Conservation (phyloP, 2,113 vertebrate species). For the Procavia capensis region DNA sequence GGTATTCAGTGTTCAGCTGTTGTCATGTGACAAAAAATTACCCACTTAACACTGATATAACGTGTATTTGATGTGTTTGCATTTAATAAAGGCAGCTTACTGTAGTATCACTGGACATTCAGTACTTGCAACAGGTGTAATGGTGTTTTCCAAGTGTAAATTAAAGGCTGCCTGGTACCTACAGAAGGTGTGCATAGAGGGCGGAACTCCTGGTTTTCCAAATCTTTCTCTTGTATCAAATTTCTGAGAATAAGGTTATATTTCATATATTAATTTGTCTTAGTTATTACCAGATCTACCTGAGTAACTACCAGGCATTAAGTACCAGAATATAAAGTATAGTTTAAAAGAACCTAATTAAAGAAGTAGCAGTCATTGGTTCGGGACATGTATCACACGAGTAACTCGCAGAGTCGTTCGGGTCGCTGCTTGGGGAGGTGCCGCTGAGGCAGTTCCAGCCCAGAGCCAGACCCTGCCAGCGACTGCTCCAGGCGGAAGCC, state of each 20-base stretch:
- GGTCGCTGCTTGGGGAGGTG: too few relatives aligned
- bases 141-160: not conserved
- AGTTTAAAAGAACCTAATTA: not conserved
- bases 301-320: not conserved
- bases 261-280: constrained; percentile 18
- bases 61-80: not conserved
- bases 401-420: too few relatives aligned
- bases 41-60: not conserved
- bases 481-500: too few relatives aligned
- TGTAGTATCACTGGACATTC: not conserved
- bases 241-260: not conserved
- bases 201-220: not conserved
- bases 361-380: not conserved
- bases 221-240: not conserved
- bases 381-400: not conserved
- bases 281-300: not conserved
- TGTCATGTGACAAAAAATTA: constrained; percentile 7
- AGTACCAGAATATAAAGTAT: not conserved
- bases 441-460: too few relatives aligned
- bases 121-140: not conserved
- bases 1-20: not conserved
- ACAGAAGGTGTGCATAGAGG: not conserved
- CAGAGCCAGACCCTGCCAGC: too few relatives aligned
- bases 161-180: not conserved
- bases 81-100: constrained; percentile 39